Evolutionary conservation across 2,888 invertebrate genomes (phyloP), one percentile per base, ranked within the genome.

Genomic region (Stramonita haemastoma): DNA sequence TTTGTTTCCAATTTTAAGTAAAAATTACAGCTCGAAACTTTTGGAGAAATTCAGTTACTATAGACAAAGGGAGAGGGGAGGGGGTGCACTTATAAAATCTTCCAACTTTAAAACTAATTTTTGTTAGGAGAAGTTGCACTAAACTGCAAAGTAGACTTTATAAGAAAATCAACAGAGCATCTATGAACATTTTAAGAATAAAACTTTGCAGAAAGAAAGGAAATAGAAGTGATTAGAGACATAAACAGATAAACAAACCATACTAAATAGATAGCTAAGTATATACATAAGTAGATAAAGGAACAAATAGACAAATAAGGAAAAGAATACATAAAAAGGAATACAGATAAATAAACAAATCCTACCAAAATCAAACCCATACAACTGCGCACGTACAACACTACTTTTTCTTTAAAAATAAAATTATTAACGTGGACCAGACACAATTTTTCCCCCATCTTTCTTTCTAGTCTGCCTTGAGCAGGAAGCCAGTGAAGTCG

Each of bases 401-500:
- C 46, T 8, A 46, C 46, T 46, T n/a, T n/a, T n/a, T n/a, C n/a
- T n/a, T n/a, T 5, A 46, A 46, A 46, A 46, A 46, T 46, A 46
- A 46, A 2, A 8, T 46, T 46, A 46, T 46, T 8, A 46, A 46
- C 46, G 8, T 46, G 46, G 46, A 46, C 46, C 46, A 46, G 46
- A 46, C 46, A 46, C 46, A 46, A 46, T 8, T 8, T 8, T 73
- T n/a, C 26, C 0, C 29, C 5, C 79, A 79, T 79, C n/a, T 79
- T 17, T 1, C 26, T 36, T 11, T 29, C 46, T 34, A 87, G 34
- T 87, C 87, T 17, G 36, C 56, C 17, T 87, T 66, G n/a, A 87
- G n/a, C 36, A 87, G 56, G 56, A 56, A 87, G 73, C 87, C 87
- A 29, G 87, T 77, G 87, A 87, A 87, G 56, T 70, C 77, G 19